Evolutionary conservation across 1,140 invertebrate genomes (phyloP).

Genomic region (Hestina assimilis): DNA sequence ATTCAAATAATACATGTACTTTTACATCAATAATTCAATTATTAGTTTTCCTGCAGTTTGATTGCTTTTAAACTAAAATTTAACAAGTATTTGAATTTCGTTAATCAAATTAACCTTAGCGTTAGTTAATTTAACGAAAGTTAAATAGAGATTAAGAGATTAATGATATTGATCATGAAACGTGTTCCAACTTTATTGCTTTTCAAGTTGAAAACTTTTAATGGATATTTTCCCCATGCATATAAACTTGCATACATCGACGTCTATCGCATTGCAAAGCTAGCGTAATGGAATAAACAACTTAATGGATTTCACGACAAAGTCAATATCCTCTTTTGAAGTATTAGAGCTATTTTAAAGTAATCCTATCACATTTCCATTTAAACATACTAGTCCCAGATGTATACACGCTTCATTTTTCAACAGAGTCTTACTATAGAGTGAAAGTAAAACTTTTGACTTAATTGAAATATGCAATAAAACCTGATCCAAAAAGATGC

Average conservation of each 20-base stretch:
- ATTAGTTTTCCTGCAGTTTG: no score
- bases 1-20: no score
- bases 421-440: neutral
- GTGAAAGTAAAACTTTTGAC: no score
- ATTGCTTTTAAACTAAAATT: neutral
- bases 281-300: conserved; percentile 9
- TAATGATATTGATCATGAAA: conserved; percentile 14
- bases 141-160: conserved; percentile 6
- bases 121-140: neutral
- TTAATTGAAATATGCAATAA: no score
- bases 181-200: conserved; percentile 10
- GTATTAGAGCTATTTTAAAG: neutral
- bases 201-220: conserved; percentile 14
- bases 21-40: no score
- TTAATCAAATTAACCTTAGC: no score
- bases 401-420: no score
- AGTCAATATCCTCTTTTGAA: conserved; percentile 2
- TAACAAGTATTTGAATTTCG: neutral
- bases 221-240: conserved; percentile 47
- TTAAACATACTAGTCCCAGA: no score
- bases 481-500: no score
- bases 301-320: conserved; percentile 12
- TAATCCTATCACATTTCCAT: no score
- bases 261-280: neutral
- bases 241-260: conserved; percentile 26